These are phyloP conservation scores for Drosophila lowei DNA, from an alignment of 1,140 invertebrate species.

Conservation along the genomic window DNA sequence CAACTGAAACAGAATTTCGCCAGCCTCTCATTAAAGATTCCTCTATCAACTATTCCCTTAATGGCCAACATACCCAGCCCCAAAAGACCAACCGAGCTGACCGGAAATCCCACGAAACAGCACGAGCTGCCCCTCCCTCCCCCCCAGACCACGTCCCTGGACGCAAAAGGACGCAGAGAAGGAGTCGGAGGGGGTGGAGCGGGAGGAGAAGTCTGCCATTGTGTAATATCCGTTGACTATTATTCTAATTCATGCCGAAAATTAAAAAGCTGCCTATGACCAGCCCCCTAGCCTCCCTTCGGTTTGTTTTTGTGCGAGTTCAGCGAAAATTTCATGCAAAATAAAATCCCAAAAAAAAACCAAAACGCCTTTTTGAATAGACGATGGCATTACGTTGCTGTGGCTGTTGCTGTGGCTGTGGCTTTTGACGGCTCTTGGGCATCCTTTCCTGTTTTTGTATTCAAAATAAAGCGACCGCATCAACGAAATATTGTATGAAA, in stretches of 20 bases:
- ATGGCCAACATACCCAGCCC: constrained; percentile 35
- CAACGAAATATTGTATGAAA: constrained; percentile 54
- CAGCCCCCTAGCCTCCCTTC: not conserved
- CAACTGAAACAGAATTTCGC: constrained; percentile 5
- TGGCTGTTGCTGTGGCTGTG: constrained; percentile 7
- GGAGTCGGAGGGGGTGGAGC: too few species aligned
- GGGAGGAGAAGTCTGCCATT: constrained; percentile 19
- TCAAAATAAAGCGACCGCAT: constrained; percentile 63
- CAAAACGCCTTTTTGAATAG: constrained; percentile 57
- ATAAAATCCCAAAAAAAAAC: constrained; percentile 53
- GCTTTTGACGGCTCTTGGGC: constrained; percentile 32
- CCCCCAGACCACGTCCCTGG: constrained; percentile 2
- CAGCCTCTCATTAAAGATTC: constrained; percentile 44
- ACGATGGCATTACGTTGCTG: constrained; percentile 50
- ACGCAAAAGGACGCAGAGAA: too few species aligned
- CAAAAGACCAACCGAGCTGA: constrained; percentile 42
- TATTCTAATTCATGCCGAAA: constrained; percentile 65
- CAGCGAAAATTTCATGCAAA: constrained; percentile 62
- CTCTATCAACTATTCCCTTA: constrained; percentile 43
- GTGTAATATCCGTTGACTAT: constrained; percentile 65
- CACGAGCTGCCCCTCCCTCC: not conserved
- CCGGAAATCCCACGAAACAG: constrained; percentile 46
- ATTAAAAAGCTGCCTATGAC: constrained; percentile 65
- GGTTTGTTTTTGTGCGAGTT: constrained; percentile 50
- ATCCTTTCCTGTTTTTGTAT: constrained; percentile 62